phyloP scores from a whole-genome alignment of 1,140 invertebrate genomes.

The Rhopalosiphum maidis region DNA sequence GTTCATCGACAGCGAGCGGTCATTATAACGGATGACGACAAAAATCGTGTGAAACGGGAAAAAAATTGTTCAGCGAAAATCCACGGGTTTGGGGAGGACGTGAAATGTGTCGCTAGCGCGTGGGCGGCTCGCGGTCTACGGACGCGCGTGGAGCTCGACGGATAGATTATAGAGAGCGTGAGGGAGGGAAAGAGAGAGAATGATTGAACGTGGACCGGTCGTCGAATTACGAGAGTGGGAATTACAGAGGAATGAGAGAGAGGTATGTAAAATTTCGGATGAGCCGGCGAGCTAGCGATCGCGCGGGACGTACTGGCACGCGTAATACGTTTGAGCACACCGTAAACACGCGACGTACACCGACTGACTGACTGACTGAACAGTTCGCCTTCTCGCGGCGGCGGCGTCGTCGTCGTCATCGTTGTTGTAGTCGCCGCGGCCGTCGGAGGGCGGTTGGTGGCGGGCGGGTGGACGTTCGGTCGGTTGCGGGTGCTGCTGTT shows the following conservation, averaged over 20 bases:
- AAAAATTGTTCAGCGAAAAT: neutral
- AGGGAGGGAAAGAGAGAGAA: neutral
- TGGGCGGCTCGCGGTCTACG: neutral
- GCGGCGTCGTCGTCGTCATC: neutral
- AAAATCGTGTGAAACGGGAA: neutral
- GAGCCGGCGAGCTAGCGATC: neutral
- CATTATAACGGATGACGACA: neutral
- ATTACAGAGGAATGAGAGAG: neutral
- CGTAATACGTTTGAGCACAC: conserved; percentile 22
- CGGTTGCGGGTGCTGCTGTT: neutral
- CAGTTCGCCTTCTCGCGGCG: neutral
- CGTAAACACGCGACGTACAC: conserved; percentile 45
- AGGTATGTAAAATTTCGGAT: neutral
- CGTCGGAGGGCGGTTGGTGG: neutral
- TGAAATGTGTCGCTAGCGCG: neutral
- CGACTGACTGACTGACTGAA: conserved; percentile 40
- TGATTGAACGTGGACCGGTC: neutral
- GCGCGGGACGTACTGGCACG: neutral
- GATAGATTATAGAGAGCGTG: neutral
- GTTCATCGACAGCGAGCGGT: neutral
- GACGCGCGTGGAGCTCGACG: no score
- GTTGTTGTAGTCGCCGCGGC: conserved; percentile 14
- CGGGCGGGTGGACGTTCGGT: neutral
- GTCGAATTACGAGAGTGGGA: neutral
- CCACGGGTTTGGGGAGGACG: neutral